Conservation (phyloP, 2,113 vertebrate species). For the Tychaedon coryphoeus region DNA sequence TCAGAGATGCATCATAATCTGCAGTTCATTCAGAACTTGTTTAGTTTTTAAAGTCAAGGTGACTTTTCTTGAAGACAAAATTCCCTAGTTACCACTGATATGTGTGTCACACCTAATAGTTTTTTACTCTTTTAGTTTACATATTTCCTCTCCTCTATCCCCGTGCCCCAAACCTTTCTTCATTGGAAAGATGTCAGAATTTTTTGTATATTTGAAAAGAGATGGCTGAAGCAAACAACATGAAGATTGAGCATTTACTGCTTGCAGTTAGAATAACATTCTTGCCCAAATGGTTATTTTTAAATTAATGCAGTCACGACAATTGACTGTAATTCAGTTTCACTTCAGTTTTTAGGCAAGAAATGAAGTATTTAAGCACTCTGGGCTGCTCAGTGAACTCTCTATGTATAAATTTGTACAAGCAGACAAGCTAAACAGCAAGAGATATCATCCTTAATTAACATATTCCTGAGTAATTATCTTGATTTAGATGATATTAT, state of each 20-base stretch:
- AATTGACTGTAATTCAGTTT: background rate
- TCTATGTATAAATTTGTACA: background rate
- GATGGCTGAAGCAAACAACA: background rate
- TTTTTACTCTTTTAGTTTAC: background rate
- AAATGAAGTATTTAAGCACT: background rate
- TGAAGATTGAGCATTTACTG: background rate
- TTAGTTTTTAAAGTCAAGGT: conserved; percentile 55
- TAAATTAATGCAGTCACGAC: background rate
- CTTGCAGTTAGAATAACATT: background rate
- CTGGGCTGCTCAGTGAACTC: background rate
- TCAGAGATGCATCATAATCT: conserved; percentile 45
- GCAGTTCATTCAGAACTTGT: conserved; percentile 22
- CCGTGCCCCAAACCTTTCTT: background rate
- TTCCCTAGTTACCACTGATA: background rate
- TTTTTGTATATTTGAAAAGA: background rate
- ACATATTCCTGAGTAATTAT: background rate
- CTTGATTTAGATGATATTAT: background rate
- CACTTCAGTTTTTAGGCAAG: background rate
- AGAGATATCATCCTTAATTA: background rate
- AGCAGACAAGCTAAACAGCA: background rate
- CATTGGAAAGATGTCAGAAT: background rate
- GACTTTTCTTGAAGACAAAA: conserved; percentile 40
- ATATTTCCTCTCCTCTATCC: background rate
- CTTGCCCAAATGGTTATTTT: background rate
- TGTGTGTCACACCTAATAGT: background rate